Evolutionary conservation across 2,113 vertebrate species (phyloP), one percentile per base, ranked within the genome.

Genomic region (Myodes glareolus): DNA sequence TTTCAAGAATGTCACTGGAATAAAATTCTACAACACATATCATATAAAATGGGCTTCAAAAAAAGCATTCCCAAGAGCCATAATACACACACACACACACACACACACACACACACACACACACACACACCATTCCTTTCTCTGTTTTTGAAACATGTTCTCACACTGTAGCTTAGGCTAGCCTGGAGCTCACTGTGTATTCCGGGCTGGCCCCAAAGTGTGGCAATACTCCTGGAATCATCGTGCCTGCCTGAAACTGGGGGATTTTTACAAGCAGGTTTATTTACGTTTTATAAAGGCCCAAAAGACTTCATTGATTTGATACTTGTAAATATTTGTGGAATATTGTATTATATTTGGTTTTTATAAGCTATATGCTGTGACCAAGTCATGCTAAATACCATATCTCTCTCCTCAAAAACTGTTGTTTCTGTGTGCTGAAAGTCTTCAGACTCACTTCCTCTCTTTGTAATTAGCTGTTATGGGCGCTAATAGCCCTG

Each of bases 1-100:
- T 91, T 92, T 88, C 61, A 91, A 80, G 39, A 94, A 86, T 92
- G 52, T 84, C 91, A 52, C 29, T 75, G 55, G 17, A 94, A 84
- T 78, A 42, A 45, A 95, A 73, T 95, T n/a, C 45, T 88, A 33
- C 3, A 88, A 29, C 67, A 68, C 33, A 33, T 82, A 58, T 73
- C 75, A 55, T n/a, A 90, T 81, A 87, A 86, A 27, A 77, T 16
- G 84, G 67, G 19, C 25, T 72, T 88, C 94, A 39, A 67, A 86
- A 55, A 31, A 63, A 21, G 55, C 29, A 92, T 75, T 27, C 31
- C 88, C 84, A 58, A 93, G 58, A 86, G 58, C 55, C 33, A 58
- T 82, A 19, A 21, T 7, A 58, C 58, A 58, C 55, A 58, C 55
- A 58, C 55, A 58, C 55, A 58, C 65, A 7, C 82, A 14, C 19